A percentile compares a stretch with the other conserved stretches of the same genome.
Conservation (phyloP, 2,797 vertebrate species). For the Buceros bicornis region DNA sequence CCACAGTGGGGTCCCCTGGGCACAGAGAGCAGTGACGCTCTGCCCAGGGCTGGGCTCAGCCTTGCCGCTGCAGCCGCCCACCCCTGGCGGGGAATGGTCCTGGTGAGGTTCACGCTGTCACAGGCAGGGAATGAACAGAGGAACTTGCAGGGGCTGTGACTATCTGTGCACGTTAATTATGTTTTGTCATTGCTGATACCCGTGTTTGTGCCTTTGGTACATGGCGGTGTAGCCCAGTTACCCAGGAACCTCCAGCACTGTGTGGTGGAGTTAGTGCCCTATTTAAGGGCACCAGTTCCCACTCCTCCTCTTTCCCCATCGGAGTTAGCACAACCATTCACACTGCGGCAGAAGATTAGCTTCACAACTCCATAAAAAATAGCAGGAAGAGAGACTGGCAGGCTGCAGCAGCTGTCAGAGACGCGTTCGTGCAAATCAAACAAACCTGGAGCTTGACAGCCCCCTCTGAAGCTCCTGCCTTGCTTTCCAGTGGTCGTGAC, state of each 20-base stretch:
- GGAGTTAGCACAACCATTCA: background rate
- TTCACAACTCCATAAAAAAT: background rate
- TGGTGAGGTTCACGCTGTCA: background rate
- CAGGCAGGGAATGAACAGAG: accelerated
- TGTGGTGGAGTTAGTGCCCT: background rate
- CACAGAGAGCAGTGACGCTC: accelerated
- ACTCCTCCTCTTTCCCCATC: background rate
- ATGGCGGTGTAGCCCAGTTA: accelerated
- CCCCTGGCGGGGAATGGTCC: background rate
- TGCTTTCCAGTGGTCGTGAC: accelerated
- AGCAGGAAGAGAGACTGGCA: background rate
- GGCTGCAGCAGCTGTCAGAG: background rate
- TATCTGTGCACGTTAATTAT: accelerated
- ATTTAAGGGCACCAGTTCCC: background rate
- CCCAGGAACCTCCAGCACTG: background rate
- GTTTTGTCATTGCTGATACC: background rate
- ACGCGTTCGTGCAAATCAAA: background rate
- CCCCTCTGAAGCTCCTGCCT: background rate
- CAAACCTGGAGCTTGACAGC: background rate
- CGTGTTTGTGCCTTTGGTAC: accelerated
- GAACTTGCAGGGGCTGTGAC: background rate
- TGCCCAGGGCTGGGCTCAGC: background rate
- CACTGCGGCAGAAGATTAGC: background rate
- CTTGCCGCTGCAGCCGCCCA: accelerated
- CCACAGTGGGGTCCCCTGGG: no score